Evolutionary conservation across 2,888 invertebrate species (phyloP).

Genomic region (Tetropium fuscum): DNA sequence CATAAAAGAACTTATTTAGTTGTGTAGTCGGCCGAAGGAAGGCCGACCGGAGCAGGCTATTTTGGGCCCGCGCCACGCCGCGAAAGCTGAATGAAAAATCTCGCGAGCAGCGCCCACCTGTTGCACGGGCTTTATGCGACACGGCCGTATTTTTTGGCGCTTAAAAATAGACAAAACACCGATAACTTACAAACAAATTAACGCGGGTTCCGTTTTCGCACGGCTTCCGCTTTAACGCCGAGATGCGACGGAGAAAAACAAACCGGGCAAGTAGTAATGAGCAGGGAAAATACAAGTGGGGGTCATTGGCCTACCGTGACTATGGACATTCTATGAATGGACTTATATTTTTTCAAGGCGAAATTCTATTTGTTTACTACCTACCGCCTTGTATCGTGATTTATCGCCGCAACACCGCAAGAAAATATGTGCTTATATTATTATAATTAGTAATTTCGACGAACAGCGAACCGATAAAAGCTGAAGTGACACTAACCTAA

Average conservation of each 20-base stretch:
- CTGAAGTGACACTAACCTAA: neutral
- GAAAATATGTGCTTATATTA: neutral
- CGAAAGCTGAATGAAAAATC: constrained; percentile 19
- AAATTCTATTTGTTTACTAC: constrained; percentile 39
- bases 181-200: neutral
- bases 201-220: neutral
- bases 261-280: constrained; percentile 18
- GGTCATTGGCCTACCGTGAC: constrained; percentile 49
- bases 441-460: no score
- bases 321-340: constrained; percentile 50
- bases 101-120: constrained; percentile 13
- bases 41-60: constrained; percentile 5
- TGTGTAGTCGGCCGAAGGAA: neutral
- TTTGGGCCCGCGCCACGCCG: neutral
- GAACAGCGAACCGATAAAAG: no score
- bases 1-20: constrained; percentile 16
- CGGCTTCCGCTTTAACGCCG: neutral
- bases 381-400: constrained; percentile 31
- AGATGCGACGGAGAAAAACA: constrained; percentile 4
- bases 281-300: constrained; percentile 45
- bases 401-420: neutral
- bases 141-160: constrained; percentile 4
- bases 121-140: neutral
- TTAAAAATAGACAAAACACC: constrained; percentile 19
- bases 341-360: constrained; percentile 46